phyloP scores from a whole-genome alignment of 2,888 invertebrate genomes.

The Ophraella communa region DNA sequence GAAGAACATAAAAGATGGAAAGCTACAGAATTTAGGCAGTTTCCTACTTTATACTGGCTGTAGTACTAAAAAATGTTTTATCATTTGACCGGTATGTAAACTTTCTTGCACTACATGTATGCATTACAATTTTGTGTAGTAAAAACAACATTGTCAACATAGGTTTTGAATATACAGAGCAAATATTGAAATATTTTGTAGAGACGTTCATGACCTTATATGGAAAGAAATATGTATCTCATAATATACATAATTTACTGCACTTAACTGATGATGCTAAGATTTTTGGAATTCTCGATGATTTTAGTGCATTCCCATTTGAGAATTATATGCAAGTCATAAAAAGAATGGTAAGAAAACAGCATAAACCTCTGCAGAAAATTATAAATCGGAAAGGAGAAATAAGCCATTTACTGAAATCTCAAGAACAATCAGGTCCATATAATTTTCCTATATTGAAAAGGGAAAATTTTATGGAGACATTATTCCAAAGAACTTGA shows the following conservation, averaged over 20 bases:
- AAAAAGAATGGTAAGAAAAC: conserved; percentile 14
- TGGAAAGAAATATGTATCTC: conserved; percentile 16
- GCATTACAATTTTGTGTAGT: conserved; percentile 17
- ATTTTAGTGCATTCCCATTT: conserved; percentile 18
- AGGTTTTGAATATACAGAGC: background rate
- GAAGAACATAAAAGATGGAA: conserved; percentile 31
- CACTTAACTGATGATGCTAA: conserved; percentile 19
- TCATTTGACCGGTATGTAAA: conserved; percentile 11
- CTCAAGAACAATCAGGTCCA: too few relatives aligned
- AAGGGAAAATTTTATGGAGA: too few relatives aligned
- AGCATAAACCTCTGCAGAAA: conserved; percentile 20
- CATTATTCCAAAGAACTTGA: too few relatives aligned
- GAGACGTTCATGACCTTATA: conserved; percentile 17
- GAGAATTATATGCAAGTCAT: conserved; percentile 23
- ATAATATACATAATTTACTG: conserved; percentile 20
- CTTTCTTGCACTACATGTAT: conserved; percentile 19
- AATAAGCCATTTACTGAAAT: too few relatives aligned
- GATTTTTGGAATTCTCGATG: conserved; percentile 15
- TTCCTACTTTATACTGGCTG: conserved; percentile 22
- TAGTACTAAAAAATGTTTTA: conserved; percentile 17
- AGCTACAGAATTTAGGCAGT: conserved; percentile 30
- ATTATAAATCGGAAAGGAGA: conserved; percentile 1
- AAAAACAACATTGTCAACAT: background rate
- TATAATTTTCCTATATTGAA: too few relatives aligned
- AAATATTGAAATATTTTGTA: conserved; percentile 16